Evolutionary conservation across 2,888 invertebrate species (phyloP).

Genomic region (Leucoma salicis): DNA sequence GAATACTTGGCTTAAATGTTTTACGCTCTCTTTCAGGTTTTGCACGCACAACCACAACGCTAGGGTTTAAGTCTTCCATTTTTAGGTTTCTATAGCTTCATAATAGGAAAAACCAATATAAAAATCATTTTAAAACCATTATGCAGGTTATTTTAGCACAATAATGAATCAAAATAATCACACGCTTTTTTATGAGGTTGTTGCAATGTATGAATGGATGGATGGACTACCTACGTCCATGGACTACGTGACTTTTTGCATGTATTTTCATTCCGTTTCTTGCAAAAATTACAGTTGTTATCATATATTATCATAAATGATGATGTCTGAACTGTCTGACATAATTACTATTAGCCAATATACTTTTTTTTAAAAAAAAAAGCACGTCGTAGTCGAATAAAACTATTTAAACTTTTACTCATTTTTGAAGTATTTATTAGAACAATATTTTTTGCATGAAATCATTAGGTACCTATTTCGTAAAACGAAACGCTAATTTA

Average conservation of each 20-base stretch:
- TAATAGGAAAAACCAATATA: neutral
- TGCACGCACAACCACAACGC: constrained; percentile 87
- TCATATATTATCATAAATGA: no score
- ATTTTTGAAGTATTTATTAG: no score
- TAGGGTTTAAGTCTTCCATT: constrained; percentile 68
- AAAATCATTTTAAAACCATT: neutral
- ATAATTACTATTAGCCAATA: no score
- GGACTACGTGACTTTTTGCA: constrained; percentile 77
- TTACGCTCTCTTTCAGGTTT: constrained; percentile 87
- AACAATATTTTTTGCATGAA: no score
- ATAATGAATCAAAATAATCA: constrained; percentile 55
- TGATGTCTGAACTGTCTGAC: no score
- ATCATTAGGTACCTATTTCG: no score
- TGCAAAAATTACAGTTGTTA: neutral
- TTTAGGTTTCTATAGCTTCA: neutral
- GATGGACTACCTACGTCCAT: constrained; percentile 35
- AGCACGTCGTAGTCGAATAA: no score
- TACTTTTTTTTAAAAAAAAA: no score
- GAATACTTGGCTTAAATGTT: constrained; percentile 88
- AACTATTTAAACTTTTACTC: no score
- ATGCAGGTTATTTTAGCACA: constrained; percentile 46
- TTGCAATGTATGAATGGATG: no score
- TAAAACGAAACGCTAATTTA: no score
- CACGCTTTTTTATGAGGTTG: no score
- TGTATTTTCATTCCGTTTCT: constrained; percentile 40